A percentile compares a stretch with the other conserved stretches of the same genome.
phyloP scores from a whole-genome alignment of 1,140 invertebrate species.

The Hypsibius dujardini region DNA sequence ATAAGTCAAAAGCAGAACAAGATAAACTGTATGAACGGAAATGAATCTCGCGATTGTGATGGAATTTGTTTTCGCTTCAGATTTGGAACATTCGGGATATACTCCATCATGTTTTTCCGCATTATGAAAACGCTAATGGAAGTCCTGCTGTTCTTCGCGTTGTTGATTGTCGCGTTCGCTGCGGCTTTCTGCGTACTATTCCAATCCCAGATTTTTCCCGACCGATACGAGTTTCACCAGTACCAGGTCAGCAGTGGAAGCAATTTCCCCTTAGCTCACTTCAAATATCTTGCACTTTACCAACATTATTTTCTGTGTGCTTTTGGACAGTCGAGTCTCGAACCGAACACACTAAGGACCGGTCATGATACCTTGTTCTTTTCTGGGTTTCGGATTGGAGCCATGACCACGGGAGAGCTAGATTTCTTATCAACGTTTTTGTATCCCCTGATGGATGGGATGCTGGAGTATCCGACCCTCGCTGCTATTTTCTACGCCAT shows the following conservation, averaged over 20 bases:
- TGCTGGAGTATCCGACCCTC: neutral
- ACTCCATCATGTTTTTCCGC: constrained; percentile 10
- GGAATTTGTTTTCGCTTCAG: neutral
- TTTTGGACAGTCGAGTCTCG: neutral
- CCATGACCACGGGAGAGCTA: constrained; percentile 8
- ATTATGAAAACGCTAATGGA: constrained; percentile 8
- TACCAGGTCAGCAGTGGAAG: neutral
- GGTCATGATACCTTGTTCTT: neutral
- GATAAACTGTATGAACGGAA: too few relatives aligned
- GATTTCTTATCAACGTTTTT: neutral
- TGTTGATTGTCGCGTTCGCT: neutral
- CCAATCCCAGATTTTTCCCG: neutral
- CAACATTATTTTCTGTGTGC: neutral
- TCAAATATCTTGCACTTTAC: neutral
- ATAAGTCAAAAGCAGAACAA: too few relatives aligned
- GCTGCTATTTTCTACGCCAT: neutral
- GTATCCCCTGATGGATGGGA: constrained; percentile 1
- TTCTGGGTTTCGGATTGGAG: neutral
- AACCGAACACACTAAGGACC: neutral
- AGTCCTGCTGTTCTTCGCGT: neutral
- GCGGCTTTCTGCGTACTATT: neutral
- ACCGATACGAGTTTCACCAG: neutral
- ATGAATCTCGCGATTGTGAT: too few relatives aligned
- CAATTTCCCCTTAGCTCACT: neutral
- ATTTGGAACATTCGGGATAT: constrained; percentile 12